Evolutionary conservation across 2,113 vertebrate genomes (phyloP), one percentile per base, ranked within the genome.

Genomic region (Etheostoma cragini): DNA sequence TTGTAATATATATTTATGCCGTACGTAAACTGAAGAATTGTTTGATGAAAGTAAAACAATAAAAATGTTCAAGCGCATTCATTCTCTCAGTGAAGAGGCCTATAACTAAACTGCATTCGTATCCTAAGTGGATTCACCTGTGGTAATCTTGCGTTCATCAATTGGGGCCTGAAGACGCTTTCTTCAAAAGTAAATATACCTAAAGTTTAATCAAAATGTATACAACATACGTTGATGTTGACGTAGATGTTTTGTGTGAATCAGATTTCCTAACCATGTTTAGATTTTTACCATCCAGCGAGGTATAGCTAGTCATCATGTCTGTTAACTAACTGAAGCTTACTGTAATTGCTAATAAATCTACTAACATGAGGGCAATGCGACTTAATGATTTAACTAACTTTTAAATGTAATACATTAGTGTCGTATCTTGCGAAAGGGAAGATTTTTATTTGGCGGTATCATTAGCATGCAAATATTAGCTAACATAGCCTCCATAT

Each of bases 71-170:
- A 45, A 2, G 91, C 71, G 82, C 30, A 90, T 74, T 56, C 2
- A 89, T 92, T 22, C 72, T 13, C 0, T 33, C 12, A 11, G 87
- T 74, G 69, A 78, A 67, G 1, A 58, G 79, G 72, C 72, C 52
- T 33, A 21, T 12, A 42, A 14, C 0, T 21, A 19, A 6, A 13
- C 50, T 49, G 24, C 30, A 21, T 6, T 15, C 19, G 5, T 22
- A 30, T 3, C 30, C 30, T 30, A 8, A 10, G 11, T 5, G 0
- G 4, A 24, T 0, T 6, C 63, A 70, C 63, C 45, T 80, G 75
- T 4, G 38, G 0, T 1, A 0, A 21, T 14, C 0, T 14, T n/a
- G 22, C 26, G 53, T 15, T 22, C 2, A 0, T 19, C 1, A 1
- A 30, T 0, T 1, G 1, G 24, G 1, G 5, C 3, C 0, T 0